These are phyloP conservation scores for Propithecus coquereli DNA, from an alignment of 2,113 vertebrate species.

Conservation along the genomic window DNA sequence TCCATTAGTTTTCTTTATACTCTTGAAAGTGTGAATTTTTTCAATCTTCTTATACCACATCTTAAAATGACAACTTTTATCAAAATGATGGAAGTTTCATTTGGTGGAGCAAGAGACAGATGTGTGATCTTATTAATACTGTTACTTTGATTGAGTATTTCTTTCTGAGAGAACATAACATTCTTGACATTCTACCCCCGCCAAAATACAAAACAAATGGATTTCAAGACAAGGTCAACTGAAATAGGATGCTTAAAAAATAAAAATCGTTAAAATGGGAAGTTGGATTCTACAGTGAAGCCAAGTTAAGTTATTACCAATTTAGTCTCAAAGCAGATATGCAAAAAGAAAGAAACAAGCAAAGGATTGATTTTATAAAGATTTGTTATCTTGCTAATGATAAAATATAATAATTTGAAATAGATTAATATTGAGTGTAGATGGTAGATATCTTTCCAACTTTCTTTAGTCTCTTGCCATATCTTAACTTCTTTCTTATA, in stretches of 20 bases:
- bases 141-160: constrained; percentile 31
- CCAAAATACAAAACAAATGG: background rate
- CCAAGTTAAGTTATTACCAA: background rate
- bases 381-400: background rate
- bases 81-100: constrained; percentile 26
- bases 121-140: constrained; percentile 29
- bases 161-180: background rate
- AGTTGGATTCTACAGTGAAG: background rate
- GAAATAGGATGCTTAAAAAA: background rate
- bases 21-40: background rate
- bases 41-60: background rate
- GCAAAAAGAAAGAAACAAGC: background rate
- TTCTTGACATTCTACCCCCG: background rate
- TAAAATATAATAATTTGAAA: background rate
- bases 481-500: background rate
- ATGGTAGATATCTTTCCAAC: background rate
- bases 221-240: constrained; percentile 15
- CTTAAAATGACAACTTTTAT: constrained; percentile 23
- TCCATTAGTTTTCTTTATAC: background rate
- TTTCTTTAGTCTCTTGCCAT: background rate
- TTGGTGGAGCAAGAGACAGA: background rate
- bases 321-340: background rate
- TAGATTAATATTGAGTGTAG: background rate
- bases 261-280: background rate
- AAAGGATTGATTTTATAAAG: background rate